Percentiles rank a stretch among this genome's conserved stretches.
Evolutionary conservation across 1,140 invertebrate genomes (phyloP).

Genomic region (Brachionus manjavacas): DNA sequence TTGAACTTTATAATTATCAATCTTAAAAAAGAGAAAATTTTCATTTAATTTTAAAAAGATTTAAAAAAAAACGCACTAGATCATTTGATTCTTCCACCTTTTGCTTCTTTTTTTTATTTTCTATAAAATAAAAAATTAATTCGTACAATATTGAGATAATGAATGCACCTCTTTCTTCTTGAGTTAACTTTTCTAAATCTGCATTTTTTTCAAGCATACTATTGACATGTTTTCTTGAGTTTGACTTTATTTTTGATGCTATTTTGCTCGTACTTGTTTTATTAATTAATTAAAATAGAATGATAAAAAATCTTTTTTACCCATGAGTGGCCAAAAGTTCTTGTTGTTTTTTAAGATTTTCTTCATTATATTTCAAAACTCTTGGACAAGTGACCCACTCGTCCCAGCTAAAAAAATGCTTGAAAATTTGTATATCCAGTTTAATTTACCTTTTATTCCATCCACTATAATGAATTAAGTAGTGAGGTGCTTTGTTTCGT

Average conservation of each 20-base stretch:
- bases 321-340: conserved; percentile 39
- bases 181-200: neutral
- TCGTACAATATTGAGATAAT: neutral
- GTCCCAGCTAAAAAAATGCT: neutral
- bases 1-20: conserved; percentile 15
- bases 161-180: neutral
- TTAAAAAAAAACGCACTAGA: too few relatives aligned
- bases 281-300: neutral
- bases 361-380: conserved; percentile 36
- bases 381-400: conserved; percentile 37
- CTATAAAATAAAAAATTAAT: neutral
- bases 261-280: conserved; percentile 24
- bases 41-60: too few relatives aligned
- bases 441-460: conserved; percentile 18
- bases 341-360: conserved; percentile 42
- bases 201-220: conserved; percentile 21
- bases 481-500: conserved; percentile 16
- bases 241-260: conserved; percentile 31
- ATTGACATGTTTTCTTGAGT: conserved; percentile 19
- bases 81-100: conserved; percentile 11
- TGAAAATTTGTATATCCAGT: neutral
- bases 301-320: neutral
- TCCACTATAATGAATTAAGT: conserved; percentile 39
- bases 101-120: conserved; percentile 17
- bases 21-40: neutral